Percentiles rank a stretch among this genome's conserved stretches.
phyloP scores from a whole-genome alignment of 2,797 vertebrate species.

The Acanthopagrus latus region DNA sequence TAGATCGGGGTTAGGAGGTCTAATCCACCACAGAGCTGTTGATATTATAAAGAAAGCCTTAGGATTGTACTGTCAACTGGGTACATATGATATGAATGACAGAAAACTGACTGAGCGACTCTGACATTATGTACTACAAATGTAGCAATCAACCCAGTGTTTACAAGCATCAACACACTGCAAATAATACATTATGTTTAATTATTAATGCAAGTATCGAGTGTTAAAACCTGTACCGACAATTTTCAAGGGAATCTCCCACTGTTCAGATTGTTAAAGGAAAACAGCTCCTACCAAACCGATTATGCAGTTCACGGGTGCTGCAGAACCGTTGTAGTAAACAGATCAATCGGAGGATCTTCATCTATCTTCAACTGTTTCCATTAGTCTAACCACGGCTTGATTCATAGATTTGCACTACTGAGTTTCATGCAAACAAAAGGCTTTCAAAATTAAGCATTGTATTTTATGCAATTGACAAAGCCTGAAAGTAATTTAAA shows the following conservation, averaged over 20 bases:
- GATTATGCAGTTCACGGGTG: neutral
- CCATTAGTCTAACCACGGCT: neutral
- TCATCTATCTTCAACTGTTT: neutral
- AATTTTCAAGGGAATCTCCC: constrained; percentile 19
- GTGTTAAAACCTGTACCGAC: constrained; percentile 5
- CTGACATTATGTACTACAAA: constrained; percentile 39
- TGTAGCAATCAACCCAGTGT: constrained; percentile 40
- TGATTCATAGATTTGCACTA: neutral
- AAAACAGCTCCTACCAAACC: neutral
- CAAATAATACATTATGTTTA: constrained; percentile 38
- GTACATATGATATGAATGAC: constrained; percentile 49
- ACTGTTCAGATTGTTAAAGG: neutral
- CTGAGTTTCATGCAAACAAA: constrained; percentile 9
- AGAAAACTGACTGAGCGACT: constrained; percentile 38
- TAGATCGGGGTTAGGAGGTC: constrained; percentile 77
- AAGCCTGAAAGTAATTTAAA: constrained; percentile 20
- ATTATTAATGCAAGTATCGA: constrained; percentile 33
- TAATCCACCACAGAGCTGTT: constrained; percentile 79
- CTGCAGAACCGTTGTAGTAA: neutral
- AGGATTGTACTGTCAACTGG: constrained; percentile 62
- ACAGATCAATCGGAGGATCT: neutral
- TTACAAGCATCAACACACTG: constrained; percentile 20
- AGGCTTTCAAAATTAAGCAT: constrained; percentile 1
- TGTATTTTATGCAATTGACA: constrained; percentile 1
- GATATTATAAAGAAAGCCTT: constrained; percentile 75